These are phyloP conservation scores for Oreochromis aureus DNA, from an alignment of 2,113 vertebrate genomes.

Conservation along the genomic window DNA sequence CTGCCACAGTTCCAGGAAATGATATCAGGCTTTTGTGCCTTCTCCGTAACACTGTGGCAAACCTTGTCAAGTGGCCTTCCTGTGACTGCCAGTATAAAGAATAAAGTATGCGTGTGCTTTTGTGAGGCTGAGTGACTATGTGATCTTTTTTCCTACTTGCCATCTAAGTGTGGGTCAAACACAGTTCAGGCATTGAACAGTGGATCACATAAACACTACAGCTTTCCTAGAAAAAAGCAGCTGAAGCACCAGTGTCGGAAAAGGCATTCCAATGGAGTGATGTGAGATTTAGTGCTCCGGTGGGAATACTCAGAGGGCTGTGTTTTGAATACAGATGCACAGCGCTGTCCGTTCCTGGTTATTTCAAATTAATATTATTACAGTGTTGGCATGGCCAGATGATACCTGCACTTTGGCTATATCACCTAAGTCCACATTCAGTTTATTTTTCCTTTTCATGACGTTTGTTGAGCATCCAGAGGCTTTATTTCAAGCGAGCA, in stretches of 20 bases:
- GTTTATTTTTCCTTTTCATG: neutral
- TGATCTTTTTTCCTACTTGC: neutral
- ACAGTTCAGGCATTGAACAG: neutral
- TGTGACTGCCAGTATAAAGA: neutral
- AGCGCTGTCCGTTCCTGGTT: neutral
- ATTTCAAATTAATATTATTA: neutral
- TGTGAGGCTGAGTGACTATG: neutral
- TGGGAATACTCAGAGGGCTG: neutral
- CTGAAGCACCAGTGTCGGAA: conserved; percentile 22
- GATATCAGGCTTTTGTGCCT: neutral
- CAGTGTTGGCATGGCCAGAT: neutral
- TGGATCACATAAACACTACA: neutral
- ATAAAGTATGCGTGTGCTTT: neutral
- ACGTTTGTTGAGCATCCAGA: neutral
- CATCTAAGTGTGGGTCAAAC: neutral
- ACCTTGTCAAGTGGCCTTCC: neutral
- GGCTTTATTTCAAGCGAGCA: neutral
- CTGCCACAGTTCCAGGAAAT: neutral
- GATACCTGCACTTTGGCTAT: neutral
- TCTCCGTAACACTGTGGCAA: neutral
- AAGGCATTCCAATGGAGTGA: conserved; percentile 45
- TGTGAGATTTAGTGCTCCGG: conserved; percentile 19
- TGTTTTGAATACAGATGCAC: neutral
- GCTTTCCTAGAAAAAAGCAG: neutral
- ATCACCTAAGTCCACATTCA: neutral